phyloP scores from a whole-genome alignment of 2,113 vertebrate species.

The Gobiocypris rarus region DNA sequence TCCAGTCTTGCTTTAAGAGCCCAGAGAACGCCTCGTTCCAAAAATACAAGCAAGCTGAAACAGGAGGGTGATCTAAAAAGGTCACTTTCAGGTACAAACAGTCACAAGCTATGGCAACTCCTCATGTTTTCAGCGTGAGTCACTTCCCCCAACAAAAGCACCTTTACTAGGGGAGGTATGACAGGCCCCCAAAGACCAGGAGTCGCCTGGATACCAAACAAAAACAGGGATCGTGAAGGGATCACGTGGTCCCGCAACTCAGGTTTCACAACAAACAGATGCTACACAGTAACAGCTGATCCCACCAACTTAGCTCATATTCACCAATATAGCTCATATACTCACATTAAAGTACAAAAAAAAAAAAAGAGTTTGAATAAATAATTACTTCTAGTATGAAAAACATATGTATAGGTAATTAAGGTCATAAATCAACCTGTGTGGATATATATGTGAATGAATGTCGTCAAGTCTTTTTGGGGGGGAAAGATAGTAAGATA shows the following conservation, averaged over 20 bases:
- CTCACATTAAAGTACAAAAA: not conserved
- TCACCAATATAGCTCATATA: too few species aligned
- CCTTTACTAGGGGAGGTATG: slow-evolving; percentile 40
- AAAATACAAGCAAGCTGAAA: slow-evolving; percentile 38
- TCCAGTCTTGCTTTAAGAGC: not conserved
- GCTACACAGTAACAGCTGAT: slow-evolving; percentile 73
- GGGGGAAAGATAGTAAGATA: not conserved
- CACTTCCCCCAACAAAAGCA: slow-evolving; percentile 47
- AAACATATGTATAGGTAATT: not conserved
- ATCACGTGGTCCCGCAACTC: slow-evolving; percentile 83
- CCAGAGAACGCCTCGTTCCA: not conserved
- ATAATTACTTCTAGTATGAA: not conserved
- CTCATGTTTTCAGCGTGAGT: slow-evolving; percentile 25
- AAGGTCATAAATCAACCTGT: not conserved
- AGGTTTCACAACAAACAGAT: slow-evolving; percentile 98
- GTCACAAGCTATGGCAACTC: slow-evolving; percentile 1
- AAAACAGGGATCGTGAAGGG: slow-evolving; percentile 73
- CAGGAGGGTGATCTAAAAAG: not conserved
- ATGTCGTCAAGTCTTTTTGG: too few species aligned
- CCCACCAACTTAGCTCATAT: not conserved
- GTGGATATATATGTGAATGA: too few species aligned
- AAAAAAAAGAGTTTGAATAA: not conserved
- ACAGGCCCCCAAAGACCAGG: slow-evolving; percentile 46
- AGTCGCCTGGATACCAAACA: slow-evolving; percentile 82
- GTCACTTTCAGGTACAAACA: slow-evolving; percentile 11